Conservation (phyloP, 1,140 invertebrate species). For the Aporrectodea caliginosa region DNA sequence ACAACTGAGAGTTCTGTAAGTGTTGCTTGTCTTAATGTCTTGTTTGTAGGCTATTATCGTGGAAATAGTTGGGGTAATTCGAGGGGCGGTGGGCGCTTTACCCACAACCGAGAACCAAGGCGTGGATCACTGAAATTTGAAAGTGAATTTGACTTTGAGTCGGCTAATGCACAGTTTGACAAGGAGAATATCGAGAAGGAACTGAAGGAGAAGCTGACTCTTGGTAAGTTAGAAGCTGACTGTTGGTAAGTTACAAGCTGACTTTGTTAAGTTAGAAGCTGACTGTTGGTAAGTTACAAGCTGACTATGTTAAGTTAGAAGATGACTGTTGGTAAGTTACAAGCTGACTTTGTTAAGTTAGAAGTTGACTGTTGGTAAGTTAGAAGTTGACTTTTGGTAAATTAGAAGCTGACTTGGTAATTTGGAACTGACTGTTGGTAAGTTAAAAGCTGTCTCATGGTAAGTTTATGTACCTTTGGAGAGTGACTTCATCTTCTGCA, state of each 20-base stretch:
- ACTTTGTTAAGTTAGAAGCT: neutral
- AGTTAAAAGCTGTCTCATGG: no score
- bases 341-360: neutral
- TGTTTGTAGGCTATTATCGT: neutral
- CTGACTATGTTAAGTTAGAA: neutral
- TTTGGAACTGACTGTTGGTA: no score
- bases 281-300: neutral
- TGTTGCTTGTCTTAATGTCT: neutral
- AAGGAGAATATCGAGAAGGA: slow-evolving; percentile 64
- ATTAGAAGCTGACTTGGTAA: no score
- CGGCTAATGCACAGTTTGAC: slow-evolving; percentile 89
- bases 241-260: neutral
- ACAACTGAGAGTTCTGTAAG: no score
- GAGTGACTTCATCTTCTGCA: no score
- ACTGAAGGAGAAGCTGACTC: slow-evolving; percentile 77
- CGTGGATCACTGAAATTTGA: slow-evolving; percentile 79
- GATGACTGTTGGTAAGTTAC: no score
- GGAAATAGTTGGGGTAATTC: neutral
- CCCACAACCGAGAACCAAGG: no score
- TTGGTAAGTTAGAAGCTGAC: slow-evolving; percentile 58
- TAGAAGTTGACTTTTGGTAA: no score
- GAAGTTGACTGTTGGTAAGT: no score
- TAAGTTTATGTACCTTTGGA: no score
- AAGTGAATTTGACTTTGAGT: slow-evolving; percentile 94
- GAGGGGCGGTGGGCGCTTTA: neutral